Evolutionary conservation across 2,113 vertebrate genomes (phyloP).

Genomic region (human): DNA sequence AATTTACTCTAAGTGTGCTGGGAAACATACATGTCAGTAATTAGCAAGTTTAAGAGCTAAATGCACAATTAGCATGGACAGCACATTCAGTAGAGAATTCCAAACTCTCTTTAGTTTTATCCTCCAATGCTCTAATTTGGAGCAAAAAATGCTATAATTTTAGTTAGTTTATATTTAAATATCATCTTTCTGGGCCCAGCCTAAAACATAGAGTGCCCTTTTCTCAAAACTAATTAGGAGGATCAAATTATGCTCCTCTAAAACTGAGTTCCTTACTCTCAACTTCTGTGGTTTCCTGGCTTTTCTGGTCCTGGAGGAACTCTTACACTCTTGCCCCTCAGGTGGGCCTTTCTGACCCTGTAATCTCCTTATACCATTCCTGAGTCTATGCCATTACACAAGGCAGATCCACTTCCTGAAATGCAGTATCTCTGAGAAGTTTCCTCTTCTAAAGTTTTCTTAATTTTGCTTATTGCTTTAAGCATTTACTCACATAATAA

Average conservation of each 20-base stretch:
- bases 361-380: background rate
- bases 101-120: background rate
- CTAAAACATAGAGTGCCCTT: background rate
- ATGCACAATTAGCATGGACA: background rate
- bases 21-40: background rate
- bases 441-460: background rate
- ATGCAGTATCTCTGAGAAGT: background rate
- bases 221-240: background rate
- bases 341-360: background rate
- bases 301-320: background rate
- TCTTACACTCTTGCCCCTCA: background rate
- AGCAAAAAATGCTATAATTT: background rate
- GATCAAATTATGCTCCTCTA: background rate
- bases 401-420: background rate
- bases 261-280: background rate
- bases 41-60: slow-evolving; percentile 48
- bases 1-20: background rate
- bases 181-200: background rate
- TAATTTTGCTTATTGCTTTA: slow-evolving; percentile 16
- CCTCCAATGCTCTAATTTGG: background rate
- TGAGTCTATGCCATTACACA: rapidly evolving
- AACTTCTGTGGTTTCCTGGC: background rate
- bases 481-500: slow-evolving; percentile 36
- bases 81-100: slow-evolving; percentile 1
- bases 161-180: slow-evolving; percentile 43